phyloP scores from a whole-genome alignment of 37 sponge, comb jelly and placozoan genomes.

The Aplysina aerophoba region DNA sequence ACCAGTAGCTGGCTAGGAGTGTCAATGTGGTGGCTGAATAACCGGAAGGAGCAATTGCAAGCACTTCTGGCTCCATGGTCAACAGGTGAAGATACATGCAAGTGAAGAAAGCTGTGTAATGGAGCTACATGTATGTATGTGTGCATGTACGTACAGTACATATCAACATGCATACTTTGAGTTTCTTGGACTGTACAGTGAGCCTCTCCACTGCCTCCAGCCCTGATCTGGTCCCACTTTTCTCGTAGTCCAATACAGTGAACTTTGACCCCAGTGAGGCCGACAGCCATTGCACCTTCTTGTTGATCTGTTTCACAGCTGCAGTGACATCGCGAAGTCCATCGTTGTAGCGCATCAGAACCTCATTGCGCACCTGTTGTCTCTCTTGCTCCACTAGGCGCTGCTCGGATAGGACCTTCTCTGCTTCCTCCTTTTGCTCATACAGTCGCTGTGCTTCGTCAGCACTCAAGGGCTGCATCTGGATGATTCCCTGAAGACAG shows the following conservation, averaged over 20 bases:
- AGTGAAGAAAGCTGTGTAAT: neutral
- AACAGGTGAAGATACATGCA: too few relatives aligned
- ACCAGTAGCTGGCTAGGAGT: too few relatives aligned
- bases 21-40: too few relatives aligned
- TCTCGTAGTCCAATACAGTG: slow-evolving; percentile 50
- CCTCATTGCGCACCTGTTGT: slow-evolving; percentile 31
- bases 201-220: slow-evolving; percentile 54
- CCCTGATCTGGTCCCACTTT: slow-evolving; percentile 46
- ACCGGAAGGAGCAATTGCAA: too few relatives aligned
- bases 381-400: slow-evolving; percentile 21
- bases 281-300: slow-evolving; percentile 52
- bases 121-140: neutral
- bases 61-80: too few relatives aligned
- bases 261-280: slow-evolving; percentile 24
- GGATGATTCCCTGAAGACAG: slow-evolving; percentile 47
- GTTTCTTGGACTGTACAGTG: slow-evolving; percentile 23
- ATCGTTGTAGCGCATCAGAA: slow-evolving; percentile 74
- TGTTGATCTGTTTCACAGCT: slow-evolving; percentile 48
- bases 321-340: slow-evolving; percentile 43
- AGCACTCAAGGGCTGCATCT: slow-evolving; percentile 73
- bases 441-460: slow-evolving; percentile 56
- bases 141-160: neutral
- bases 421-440: slow-evolving; percentile 25
- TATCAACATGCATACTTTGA: slow-evolving; percentile 38
- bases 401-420: slow-evolving; percentile 37